Base-by-base conservation (phyloP, 2,797 vertebrate genomes). In the Karalla daura region DNA sequence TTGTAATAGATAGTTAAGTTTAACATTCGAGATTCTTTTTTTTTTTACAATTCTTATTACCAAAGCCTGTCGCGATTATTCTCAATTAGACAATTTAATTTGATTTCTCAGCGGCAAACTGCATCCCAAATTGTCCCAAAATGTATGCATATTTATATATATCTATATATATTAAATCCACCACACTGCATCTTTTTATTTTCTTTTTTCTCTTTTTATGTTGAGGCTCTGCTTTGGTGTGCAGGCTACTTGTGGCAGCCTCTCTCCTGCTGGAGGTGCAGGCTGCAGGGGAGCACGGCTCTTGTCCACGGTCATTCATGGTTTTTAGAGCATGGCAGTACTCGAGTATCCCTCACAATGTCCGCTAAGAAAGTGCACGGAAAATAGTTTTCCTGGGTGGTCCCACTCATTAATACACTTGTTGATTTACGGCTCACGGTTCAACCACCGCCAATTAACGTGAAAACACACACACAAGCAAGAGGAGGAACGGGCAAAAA, bases 401-500 rank as follows among this genome's bases (percentile, higher is more conserved):
- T 93, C 92, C 87, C 67, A 88, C 90, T 91, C 89, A 88, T 91
- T 91, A 89, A 91, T 90, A 91, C 87, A 91, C 88, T 92, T 92
- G 89, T 94, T 94, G 93, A 94, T 94, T 94, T 94, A 93, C 91
- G 90, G 91, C 93, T 94, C 86, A 62, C 88, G 79, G 92, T 94
- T 94, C 93, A 94, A 93, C 92, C 90, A 84, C 92, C 88, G 90
- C 90, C 85, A 93, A 93, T 94, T 93, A 94, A 88, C 78, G 86
- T 90, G 87, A 83, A 88, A 88, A 90, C 74, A 60, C 37, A 72
- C 53, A 45, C n/a, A 81, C 78, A 75, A 76, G 2, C 61, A 49
- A 37, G 39, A n/a, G 33, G 39, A 32, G 32, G 33, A 58, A n/a
- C n/a, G n/a, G n/a, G 73, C 53, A 45, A 81, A 80, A 75, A 76